phyloP scores from a whole-genome alignment of 2,888 invertebrate species.

The Sarcophaga rosellei region DNA sequence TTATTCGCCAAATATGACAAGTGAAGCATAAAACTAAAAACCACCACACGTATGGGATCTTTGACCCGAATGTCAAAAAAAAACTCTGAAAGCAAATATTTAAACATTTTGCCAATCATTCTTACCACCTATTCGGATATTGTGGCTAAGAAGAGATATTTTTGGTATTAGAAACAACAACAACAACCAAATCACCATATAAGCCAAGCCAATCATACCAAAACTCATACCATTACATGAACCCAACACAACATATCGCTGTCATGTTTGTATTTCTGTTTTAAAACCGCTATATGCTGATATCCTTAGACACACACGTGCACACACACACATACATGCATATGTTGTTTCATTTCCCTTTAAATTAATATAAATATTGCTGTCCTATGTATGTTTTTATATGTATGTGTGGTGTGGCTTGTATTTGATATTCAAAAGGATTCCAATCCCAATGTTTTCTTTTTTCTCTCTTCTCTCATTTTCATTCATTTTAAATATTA shows the following conservation, averaged over 20 bases:
- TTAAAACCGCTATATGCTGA: background rate
- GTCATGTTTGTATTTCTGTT: background rate
- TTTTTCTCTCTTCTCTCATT: too few species aligned
- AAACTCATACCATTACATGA: too few species aligned
- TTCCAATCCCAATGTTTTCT: too few species aligned
- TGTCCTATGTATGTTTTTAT: background rate
- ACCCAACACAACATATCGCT: too few species aligned
- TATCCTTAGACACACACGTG: too few species aligned
- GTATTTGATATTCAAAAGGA: too few species aligned
- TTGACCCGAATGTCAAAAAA: slow-evolving; percentile 56
- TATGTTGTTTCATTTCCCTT: background rate
- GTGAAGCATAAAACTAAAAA: slow-evolving; percentile 58
- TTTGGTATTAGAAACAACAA: background rate
- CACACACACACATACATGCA: background rate
- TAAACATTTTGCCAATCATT: slow-evolving; percentile 54
- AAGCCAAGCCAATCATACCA: too few species aligned
- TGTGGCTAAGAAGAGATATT: background rate
- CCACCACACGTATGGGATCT: slow-evolving; percentile 58
- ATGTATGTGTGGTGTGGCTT: background rate
- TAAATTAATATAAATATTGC: background rate
- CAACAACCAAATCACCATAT: background rate
- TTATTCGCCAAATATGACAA: slow-evolving; percentile 59
- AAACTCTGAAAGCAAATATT: slow-evolving; percentile 43
- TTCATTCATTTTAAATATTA: background rate
- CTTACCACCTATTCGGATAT: background rate